Percentiles rank a stretch among this genome's conserved stretches.
phyloP scores from a whole-genome alignment of 2,888 invertebrate genomes.

The Epirrita christyi region DNA sequence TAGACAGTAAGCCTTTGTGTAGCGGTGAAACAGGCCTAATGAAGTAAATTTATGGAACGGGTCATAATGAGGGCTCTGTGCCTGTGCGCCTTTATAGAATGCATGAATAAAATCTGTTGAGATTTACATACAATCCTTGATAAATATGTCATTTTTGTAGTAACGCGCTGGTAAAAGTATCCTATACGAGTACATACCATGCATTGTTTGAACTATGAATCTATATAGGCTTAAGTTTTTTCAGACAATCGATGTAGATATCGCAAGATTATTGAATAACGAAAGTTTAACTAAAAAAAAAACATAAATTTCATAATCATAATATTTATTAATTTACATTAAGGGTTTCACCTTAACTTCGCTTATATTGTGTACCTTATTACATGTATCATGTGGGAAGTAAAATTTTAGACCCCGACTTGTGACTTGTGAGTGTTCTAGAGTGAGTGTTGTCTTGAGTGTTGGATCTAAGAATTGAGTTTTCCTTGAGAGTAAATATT shows the following conservation, averaged over 20 bases:
- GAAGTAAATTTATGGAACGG: constrained; percentile 55
- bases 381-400: too few relatives aligned
- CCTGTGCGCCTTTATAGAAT: constrained; percentile 31
- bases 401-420: too few relatives aligned
- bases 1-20: constrained; percentile 41
- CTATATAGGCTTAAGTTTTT: neutral
- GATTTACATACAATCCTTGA: constrained; percentile 39
- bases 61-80: constrained; percentile 42
- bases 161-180: constrained; percentile 15
- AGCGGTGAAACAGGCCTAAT: constrained; percentile 44
- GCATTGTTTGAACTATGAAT: constrained; percentile 14
- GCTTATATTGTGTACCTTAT: too few relatives aligned
- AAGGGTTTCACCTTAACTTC: too few relatives aligned
- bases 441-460: too few relatives aligned
- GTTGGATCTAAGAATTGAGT: too few relatives aligned
- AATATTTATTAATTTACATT: too few relatives aligned
- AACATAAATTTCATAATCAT: too few relatives aligned
- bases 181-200: too few relatives aligned
- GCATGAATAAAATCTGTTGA: constrained; percentile 32
- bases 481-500: too few relatives aligned
- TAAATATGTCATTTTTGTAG: constrained; percentile 37
- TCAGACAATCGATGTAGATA: constrained; percentile 2
- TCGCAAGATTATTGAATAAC: neutral
- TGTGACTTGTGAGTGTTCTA: too few relatives aligned
- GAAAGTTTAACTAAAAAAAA: too few relatives aligned